phyloP scores from a whole-genome alignment of 2,113 vertebrate species.

The Thalassarche chlororhynchos region DNA sequence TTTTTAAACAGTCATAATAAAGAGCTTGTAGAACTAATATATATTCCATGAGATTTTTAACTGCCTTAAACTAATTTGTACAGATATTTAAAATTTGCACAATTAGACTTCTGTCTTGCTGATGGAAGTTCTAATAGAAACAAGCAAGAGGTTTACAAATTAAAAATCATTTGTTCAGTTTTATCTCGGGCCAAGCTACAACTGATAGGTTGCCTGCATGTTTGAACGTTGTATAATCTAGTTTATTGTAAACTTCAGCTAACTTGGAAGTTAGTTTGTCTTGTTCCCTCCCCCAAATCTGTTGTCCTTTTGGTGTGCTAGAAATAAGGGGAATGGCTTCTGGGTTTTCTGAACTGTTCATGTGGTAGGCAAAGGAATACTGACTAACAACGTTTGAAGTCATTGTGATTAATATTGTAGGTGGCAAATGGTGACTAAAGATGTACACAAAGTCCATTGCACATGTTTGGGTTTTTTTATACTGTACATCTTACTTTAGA shows the following conservation, averaged over 20 bases:
- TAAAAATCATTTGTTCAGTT: background rate
- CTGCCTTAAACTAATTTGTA: constrained; percentile 59
- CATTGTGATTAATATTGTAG: background rate
- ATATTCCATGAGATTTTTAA: constrained; percentile 6
- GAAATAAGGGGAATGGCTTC: background rate
- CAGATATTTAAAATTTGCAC: constrained; percentile 37
- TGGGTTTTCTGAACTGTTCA: background rate
- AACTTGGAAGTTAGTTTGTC: background rate
- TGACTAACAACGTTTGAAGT: background rate
- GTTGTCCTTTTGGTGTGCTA: background rate
- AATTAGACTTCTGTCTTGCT: background rate
- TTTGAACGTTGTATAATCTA: background rate
- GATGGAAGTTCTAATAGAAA: background rate
- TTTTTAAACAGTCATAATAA: background rate
- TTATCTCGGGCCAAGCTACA: background rate
- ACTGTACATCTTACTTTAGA: background rate
- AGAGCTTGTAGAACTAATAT: constrained; percentile 15
- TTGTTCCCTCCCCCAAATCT: background rate
- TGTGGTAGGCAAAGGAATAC: background rate
- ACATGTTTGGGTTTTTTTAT: background rate
- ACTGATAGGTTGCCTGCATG: background rate
- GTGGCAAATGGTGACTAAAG: background rate
- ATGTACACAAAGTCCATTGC: background rate
- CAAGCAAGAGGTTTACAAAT: constrained; percentile 22
- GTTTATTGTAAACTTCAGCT: background rate